Base-by-base conservation (phyloP, 2,113 vertebrate genomes). In the Scortum barcoo region DNA sequence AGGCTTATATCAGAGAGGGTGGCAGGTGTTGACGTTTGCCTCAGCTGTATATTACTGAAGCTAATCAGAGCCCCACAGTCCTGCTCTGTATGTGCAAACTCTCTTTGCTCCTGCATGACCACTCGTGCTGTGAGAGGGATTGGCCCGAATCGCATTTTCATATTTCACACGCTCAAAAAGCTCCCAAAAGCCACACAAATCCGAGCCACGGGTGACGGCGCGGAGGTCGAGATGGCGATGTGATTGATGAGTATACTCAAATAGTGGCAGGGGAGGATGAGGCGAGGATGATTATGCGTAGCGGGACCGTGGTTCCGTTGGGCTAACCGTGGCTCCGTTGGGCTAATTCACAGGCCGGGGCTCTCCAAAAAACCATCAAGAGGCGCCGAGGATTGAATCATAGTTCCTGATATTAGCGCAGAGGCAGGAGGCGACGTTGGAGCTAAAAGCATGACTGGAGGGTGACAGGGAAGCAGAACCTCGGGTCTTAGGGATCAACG, bases 111-210 rank as follows among this genome's bases (percentile, higher is more conserved):
- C 66, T 76, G 71, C 84, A 72, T 78, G 85, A 50, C 76, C 76
- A 61, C 74, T 72, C 90, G 76, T 61, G 83, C 88, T 76, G 56
- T 17, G 46, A 87, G 70, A 67, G 10, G 80, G 78, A 89, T 80
- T 67, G 88, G 71, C 86, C 66, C 77, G 76, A 90, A 94, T 92
- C 84, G 17, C 79, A 91, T 93, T 93, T 94, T 84, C 84, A 85
- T 86, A 87, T 88, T 86, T 90, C 80, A 81, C 86, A 84, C 4
- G 30, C 85, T 89, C 65, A 87, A 65, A 63, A 54, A 57, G 30
- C 72, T 73, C 71, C 51, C n/a, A n/a, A 73, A 80, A 89, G 72
- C 80, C 69, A 16, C 72, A 79, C 74, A 85, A 83, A 91, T 85
- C 76, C 77, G 9, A 72, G 75, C 42, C 69, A 66, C 22, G 72